Base-by-base conservation (phyloP, 2,113 vertebrate species). In the Onychostoma macrolepis region DNA sequence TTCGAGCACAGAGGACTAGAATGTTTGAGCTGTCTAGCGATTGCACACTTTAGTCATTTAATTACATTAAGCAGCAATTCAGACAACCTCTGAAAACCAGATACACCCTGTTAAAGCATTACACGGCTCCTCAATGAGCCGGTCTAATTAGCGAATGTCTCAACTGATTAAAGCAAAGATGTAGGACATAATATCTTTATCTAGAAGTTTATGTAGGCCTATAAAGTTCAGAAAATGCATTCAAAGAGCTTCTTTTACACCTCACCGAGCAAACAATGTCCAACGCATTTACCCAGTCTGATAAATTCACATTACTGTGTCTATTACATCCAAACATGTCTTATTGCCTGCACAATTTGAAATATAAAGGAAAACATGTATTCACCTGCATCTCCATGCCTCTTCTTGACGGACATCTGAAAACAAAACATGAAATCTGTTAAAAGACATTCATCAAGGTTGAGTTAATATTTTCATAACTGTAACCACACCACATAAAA, bases 321-420 rank as follows among this genome's bases (percentile, higher is more conserved):
- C 63, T 11, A 63, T 50, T 38, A 26, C 65, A 80, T 56, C 45
- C 53, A 24, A 33, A 79, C 24, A 82, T 13, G n/a, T 77, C 19
- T 65, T 71, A 30, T 72, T 45, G 50, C 41, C 36, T 80, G 30
- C 13, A 33, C 28, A 85, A 78, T 78, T 36, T 72, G 4, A 89
- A 77, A 56, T 26, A 76, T 30, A 85, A 67, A 82, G 15, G 26
- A 83, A 85, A 84, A 83, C 0, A 43, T 41, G 48, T 6, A 89
- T 95, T 94, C 96, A 98, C 97, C 97, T 94, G 95, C 92, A 84
- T 91, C 92, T 90, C 94, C 92, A 78, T 90, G 93, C 90, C 88
- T 94, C 91, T 86, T 89, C 88, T 93, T 95, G 85, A 94, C 93
- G 90, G 93, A 93, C 87, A 95, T 94, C 97, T 99, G 92, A 93